These are phyloP conservation scores for Xenentodon cancila DNA, from an alignment of 2,797 vertebrate genomes.

Conservation along the genomic window DNA sequence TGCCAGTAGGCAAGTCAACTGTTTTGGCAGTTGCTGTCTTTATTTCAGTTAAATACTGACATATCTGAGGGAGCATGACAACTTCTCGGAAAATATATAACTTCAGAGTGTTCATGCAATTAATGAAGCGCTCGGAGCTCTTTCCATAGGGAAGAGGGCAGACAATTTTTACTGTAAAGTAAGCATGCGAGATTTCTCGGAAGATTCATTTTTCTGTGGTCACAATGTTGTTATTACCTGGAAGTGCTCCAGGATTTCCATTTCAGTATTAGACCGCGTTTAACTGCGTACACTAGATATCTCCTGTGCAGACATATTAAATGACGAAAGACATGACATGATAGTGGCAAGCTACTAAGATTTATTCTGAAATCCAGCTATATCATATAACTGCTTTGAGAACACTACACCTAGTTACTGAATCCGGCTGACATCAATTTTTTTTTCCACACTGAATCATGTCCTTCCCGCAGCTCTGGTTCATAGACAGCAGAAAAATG, in stretches of 20 bases:
- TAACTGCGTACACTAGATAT: constrained; percentile 74
- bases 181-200: constrained; percentile 63
- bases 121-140: constrained; percentile 61
- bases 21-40: constrained; percentile 67
- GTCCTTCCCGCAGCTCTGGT: constrained; percentile 54
- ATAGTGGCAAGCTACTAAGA: constrained; percentile 77
- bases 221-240: constrained; percentile 58
- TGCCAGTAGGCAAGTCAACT: constrained; percentile 11
- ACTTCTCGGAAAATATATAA: constrained; percentile 60
- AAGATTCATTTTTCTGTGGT: constrained; percentile 65
- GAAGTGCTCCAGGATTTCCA: constrained; percentile 71
- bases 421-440: constrained; percentile 77
- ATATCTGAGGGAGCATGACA: constrained; percentile 36
- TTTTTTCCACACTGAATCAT: constrained; percentile 73
- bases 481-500: constrained; percentile 55
- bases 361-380: constrained; percentile 80
- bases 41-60: constrained; percentile 53
- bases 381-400: constrained; percentile 78
- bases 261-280: constrained; percentile 59
- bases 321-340: constrained; percentile 79
- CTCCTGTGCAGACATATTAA: constrained; percentile 75
- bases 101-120: constrained; percentile 54
- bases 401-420: constrained; percentile 78
- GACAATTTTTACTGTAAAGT: constrained; percentile 61
- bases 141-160: constrained; percentile 49